Base-by-base conservation (phyloP, 92 coral and sea anemone genomes). In the Scolanthus callimorphus region DNA sequence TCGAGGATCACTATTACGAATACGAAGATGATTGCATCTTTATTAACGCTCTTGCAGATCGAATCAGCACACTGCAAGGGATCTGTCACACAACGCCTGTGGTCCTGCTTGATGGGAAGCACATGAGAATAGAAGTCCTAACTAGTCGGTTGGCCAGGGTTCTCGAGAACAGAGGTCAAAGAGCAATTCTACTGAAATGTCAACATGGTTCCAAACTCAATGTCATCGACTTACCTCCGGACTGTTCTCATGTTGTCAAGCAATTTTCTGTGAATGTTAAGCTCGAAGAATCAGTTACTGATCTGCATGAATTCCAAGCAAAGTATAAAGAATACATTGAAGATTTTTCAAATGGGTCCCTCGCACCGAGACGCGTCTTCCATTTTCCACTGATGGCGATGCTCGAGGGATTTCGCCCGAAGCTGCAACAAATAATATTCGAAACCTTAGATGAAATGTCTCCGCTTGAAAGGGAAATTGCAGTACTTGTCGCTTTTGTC, bases 311-410 rank as follows among this genome's bases (percentile, higher is more conserved):
- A 57, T 89, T 89, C 26, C 51, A 85, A 48, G 44, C 58, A 0
- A 89, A 84, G 34, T 84, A 75, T 80, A 71, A 62, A 11, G 92
- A 71, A n/a, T 70, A 53, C 41, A 78, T 85, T 2, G 80, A 80
- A 49, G n/a, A n/a, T n/a, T n/a, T n/a, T n/a, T n/a, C n/a, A n/a
- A n/a, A n/a, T n/a, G 56, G 51, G 28, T 64, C 86, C 0, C 39
- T 59, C 15, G 68, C 81, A 1, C 77, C 80, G 13, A 57, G 83
- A 23, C 88, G 97, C 46, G 97, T 89, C 13, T 89, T 89, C 47
- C 97, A 89, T 26, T 89, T 89, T 51, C 97, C 97, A 2, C 83
- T 89, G 17, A 61, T 89, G 25, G 88, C 97, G 25, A 89, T 89
- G 97, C 49, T 78, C 67, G 67, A 41, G 69, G 63, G 43, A 31